Base-by-base conservation (phyloP, 2,797 vertebrate species). In the Hippopotamyrus pictus region DNA sequence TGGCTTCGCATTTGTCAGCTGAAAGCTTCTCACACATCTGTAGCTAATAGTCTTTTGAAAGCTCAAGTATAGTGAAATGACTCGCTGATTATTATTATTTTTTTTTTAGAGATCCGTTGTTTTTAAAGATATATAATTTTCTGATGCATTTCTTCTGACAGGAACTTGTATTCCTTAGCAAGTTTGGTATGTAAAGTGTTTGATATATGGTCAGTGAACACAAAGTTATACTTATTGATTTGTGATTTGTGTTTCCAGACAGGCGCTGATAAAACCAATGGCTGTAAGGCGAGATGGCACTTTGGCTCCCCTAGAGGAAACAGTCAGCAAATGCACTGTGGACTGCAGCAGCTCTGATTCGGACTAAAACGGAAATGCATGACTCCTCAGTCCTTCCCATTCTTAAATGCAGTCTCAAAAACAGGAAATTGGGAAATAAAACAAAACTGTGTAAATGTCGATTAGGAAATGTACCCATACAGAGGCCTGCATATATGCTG, bases 251-350 rank as follows among this genome's bases (percentile, higher is more conserved):
- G 93, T 94, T 93, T 92, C 88, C 96, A 99, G 99, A 93, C 97
- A 99, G 94, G 97, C 98, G 91, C 93, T 99, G 92, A 98, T 99
- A 93, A 97, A 97, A 87, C 98, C 99, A 44, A 98, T 99, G 98
- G 98, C 97, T 86, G 97, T 99, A 91, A 96, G 96, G 92, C 96
- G 96, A 1, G 98, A 99, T 5, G 98, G 98, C 90, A 97, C 98
- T 59, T 95, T 99, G 94, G 97, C 97, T 3, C 98, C 98, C 92
- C 96, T 99, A 91, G 97, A 97, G 93, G 97, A 98, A 92, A 95
- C 97, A 1, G 94, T 98, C 85, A 94, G 91, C 88, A 95, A 95
- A 89, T 96, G 96, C 88, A 91, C 91, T 44, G 94, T 93, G 88
- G 96, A 97, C 50, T 95, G 95, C 93, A 96, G 96, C 7, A 96